phyloP scores from a whole-genome alignment of 2,888 invertebrate genomes.

The Pseudococcus viburni region DNA sequence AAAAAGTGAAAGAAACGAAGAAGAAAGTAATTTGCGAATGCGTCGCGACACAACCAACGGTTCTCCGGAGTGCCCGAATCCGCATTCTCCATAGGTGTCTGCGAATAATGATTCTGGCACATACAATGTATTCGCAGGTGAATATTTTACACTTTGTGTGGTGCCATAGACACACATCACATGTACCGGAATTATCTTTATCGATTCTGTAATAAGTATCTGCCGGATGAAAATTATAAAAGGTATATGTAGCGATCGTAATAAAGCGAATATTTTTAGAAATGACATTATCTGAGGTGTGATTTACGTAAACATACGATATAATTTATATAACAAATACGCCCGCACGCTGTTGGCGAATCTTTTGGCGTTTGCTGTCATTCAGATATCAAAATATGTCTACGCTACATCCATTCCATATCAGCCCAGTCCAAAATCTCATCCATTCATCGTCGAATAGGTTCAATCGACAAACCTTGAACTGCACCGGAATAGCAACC shows the following conservation, averaged over 20 bases:
- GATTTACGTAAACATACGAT: neutral
- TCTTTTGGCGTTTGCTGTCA: constrained; percentile 13
- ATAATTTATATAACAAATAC: neutral
- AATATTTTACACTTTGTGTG: neutral
- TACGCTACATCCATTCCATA: neutral
- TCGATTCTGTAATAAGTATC: neutral
- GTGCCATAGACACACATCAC: neutral
- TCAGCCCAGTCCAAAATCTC: neutral
- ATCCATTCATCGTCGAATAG: neutral
- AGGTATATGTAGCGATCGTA: neutral
- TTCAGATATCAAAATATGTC: neutral
- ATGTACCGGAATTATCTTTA: neutral
- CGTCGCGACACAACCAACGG: neutral
- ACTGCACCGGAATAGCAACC: neutral
- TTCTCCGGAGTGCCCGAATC: neutral
- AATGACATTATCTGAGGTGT: neutral
- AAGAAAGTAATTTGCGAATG: constrained; percentile 8
- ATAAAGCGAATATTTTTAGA: constrained; percentile 18
- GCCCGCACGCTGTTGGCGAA: neutral
- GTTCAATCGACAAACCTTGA: constrained; percentile 4
- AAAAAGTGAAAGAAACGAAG: constrained; percentile 4
- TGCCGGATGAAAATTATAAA: neutral
- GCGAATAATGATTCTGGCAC: neutral
- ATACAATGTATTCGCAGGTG: constrained; percentile 8
- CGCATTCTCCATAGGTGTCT: neutral